Percentiles rank a stretch among this genome's conserved stretches.
phyloP scores from a whole-genome alignment of 2,888 invertebrate species.

The Anoncus sp. region DNA sequence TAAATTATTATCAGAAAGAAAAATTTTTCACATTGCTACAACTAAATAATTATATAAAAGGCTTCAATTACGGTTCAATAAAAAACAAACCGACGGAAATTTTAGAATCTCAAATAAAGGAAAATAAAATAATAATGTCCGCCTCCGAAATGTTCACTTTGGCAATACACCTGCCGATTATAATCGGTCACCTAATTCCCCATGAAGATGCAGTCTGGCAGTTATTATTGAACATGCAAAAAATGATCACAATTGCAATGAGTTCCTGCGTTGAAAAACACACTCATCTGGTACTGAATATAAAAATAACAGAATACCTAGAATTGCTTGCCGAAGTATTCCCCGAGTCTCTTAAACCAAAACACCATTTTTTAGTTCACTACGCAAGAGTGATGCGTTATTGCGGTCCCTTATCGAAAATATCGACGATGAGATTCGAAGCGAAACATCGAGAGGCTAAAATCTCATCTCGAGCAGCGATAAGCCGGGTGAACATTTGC shows the following conservation, averaged over 20 bases:
- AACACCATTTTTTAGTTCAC: conserved; percentile 62
- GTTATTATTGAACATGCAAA: conserved; percentile 51
- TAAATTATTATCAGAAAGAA: conserved; percentile 60
- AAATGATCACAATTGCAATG: conserved; percentile 53
- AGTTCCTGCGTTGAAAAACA: conserved; percentile 8
- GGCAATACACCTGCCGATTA: conserved; percentile 60
- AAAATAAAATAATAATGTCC: conserved; percentile 62
- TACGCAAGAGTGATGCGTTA: conserved; percentile 43
- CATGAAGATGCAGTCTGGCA: conserved; percentile 59
- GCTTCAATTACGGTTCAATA: conserved; percentile 64
- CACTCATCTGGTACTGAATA: conserved; percentile 25
- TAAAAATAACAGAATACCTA: conserved; percentile 55
- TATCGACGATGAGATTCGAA: conserved; percentile 55
- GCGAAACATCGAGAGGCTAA: conserved; percentile 47
- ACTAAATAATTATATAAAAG: conserved; percentile 58
- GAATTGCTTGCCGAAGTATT: conserved; percentile 24
- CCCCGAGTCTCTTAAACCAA: conserved; percentile 49
- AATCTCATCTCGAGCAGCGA: conserved; percentile 24
- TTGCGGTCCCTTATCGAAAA: conserved; percentile 50
- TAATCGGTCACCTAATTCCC: conserved; percentile 63
- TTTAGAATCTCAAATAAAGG: conserved; percentile 49
- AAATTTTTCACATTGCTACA: conserved; percentile 61
- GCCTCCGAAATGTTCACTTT: conserved; percentile 67
- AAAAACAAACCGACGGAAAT: conserved; percentile 61
- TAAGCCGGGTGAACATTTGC: conserved; percentile 45